A percentile compares a stretch with the other conserved stretches of the same genome.
These are phyloP conservation scores for Sinocyclocheilus rhinocerous DNA, from an alignment of 2,113 vertebrate species.

Conservation along the genomic window DNA sequence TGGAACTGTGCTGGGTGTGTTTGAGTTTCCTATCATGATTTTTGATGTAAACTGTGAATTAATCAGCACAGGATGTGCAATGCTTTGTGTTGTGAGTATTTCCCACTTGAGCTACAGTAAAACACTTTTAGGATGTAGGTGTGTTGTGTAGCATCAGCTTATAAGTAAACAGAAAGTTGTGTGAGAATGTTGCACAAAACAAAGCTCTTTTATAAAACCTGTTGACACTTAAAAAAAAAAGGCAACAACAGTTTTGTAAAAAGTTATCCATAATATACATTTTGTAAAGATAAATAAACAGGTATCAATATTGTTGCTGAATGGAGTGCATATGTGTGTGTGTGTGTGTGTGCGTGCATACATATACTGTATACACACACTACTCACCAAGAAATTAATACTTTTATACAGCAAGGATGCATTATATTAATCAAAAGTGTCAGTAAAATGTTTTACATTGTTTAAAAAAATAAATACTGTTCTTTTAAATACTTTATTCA, in stretches of 20 bases:
- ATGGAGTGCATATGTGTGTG: not conserved
- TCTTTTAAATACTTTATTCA: too few species aligned
- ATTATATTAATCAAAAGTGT: not conserved
- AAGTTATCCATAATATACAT: too few species aligned
- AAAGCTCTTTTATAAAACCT: not conserved
- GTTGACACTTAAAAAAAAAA: not conserved
- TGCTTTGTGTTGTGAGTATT: not conserved
- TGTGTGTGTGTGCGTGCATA: too few species aligned
- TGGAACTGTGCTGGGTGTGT: slow-evolving; percentile 15
- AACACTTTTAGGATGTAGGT: not conserved
- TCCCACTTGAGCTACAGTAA: not conserved
- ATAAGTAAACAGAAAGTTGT: not conserved
- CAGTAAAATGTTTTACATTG: not conserved
- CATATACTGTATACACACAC: not conserved
- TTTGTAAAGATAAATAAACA: too few species aligned
- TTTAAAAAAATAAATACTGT: not conserved
- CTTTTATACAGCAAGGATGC: too few species aligned
- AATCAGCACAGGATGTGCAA: not conserved
- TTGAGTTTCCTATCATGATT: slow-evolving; percentile 37
- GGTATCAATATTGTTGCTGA: not conserved
- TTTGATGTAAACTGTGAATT: slow-evolving; percentile 28
- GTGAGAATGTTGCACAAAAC: not conserved
- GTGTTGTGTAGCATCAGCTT: not conserved
- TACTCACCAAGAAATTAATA: not conserved
- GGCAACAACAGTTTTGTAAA: not conserved